Conservation (phyloP, 2,888 invertebrate species). For the Pollenia amentaria region DNA sequence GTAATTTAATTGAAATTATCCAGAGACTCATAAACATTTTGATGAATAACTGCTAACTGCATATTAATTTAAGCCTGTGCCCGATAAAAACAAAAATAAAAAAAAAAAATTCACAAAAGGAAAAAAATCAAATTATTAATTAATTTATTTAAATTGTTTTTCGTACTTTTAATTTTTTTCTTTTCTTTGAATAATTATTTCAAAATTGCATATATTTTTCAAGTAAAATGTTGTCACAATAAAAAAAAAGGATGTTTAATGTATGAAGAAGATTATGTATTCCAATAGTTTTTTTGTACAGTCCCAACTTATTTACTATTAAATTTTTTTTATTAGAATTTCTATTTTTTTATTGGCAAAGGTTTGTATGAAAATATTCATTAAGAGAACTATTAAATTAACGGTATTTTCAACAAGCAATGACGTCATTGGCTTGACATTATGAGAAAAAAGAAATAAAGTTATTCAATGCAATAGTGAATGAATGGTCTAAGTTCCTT, state of each 20-base stretch:
- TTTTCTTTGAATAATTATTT: constrained; percentile 1
- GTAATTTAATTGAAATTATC: constrained; percentile 85
- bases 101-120: neutral
- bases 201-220: constrained; percentile 40
- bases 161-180: neutral
- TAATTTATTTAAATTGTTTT: constrained; percentile 24
- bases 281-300: constrained; percentile 1
- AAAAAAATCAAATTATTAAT: constrained; percentile 32
- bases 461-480: constrained; percentile 37
- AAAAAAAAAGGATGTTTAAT: constrained; percentile 42
- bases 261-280: constrained; percentile 23
- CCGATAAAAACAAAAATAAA: neutral
- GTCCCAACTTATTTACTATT: neutral
- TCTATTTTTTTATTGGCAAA: neutral
- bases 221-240: constrained; percentile 42
- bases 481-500: constrained; percentile 45
- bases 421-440: constrained; percentile 48
- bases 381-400: constrained; percentile 9
- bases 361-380: neutral
- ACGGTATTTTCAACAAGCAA: constrained; percentile 1
- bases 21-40: constrained; percentile 37
- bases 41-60: constrained; percentile 1
- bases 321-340: neutral
- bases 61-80: constrained; percentile 18
- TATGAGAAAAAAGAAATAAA: neutral